Evolutionary conservation across 2,888 invertebrate species (phyloP).

Genomic region (Idaea straminata): DNA sequence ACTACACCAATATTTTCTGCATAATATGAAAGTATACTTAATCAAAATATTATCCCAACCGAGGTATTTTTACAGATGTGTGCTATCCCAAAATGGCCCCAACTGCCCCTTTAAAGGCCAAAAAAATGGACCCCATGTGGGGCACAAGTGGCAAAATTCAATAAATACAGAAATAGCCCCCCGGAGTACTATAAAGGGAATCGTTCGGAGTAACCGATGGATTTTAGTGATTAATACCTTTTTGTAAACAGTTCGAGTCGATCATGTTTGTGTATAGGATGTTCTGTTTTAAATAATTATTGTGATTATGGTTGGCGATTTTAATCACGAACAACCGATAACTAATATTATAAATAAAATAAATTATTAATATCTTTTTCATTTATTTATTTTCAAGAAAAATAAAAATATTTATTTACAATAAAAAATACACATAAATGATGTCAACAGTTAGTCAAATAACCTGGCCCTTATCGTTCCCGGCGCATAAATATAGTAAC

Average conservation of each 20-base stretch:
- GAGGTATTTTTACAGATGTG: constrained; percentile 2
- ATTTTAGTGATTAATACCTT: constrained; percentile 52
- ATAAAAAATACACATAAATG: too few relatives aligned
- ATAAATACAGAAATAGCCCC: constrained; percentile 47
- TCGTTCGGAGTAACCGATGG: constrained; percentile 42
- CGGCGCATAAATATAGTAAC: too few relatives aligned
- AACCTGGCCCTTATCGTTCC: too few relatives aligned
- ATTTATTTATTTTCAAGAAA: too few relatives aligned
- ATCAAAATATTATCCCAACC: background rate
- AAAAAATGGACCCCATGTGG: constrained; percentile 28
- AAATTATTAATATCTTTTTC: too few relatives aligned
- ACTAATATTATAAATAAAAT: too few relatives aligned
- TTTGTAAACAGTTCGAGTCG: constrained; percentile 40
- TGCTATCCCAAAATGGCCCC: constrained; percentile 12
- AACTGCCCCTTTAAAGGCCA: constrained; percentile 15
- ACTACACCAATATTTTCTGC: background rate
- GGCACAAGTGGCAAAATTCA: constrained; percentile 25
- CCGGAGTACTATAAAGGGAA: constrained; percentile 54
- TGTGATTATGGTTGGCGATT: too few relatives aligned
- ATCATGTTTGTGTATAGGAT: constrained; percentile 26
- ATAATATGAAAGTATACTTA: background rate
- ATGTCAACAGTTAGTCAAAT: too few relatives aligned
- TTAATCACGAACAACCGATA: too few relatives aligned
- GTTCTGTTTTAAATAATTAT: constrained; percentile 5
- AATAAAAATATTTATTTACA: too few relatives aligned